Conservation (phyloP, 2,888 invertebrate genomes). For the Ophion obscuratus region DNA sequence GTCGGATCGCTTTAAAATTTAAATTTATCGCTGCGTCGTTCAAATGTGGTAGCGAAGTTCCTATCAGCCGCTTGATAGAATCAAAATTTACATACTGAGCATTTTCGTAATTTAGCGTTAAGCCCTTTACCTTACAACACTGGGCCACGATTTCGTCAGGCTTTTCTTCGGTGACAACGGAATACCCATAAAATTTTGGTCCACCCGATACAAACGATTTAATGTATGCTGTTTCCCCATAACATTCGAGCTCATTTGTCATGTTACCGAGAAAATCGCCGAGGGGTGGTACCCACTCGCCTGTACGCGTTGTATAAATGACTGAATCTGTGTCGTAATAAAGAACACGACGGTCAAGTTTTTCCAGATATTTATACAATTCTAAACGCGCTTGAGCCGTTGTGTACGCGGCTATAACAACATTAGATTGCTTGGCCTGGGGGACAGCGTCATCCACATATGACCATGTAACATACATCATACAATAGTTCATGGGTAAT, state of each 20-base stretch:
- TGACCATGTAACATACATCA: constrained; percentile 65
- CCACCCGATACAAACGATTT: constrained; percentile 77
- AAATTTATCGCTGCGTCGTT: too few species aligned
- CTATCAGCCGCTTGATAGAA: not conserved
- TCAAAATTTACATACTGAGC: not conserved
- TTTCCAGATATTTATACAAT: constrained; percentile 76
- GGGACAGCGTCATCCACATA: not conserved
- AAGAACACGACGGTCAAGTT: constrained; percentile 62
- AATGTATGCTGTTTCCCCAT: constrained; percentile 73
- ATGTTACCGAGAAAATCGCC: constrained; percentile 77
- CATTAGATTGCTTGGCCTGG: constrained; percentile 67
- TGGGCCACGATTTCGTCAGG: not conserved
- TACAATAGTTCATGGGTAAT: constrained; percentile 51
- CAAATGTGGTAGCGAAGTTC: too few species aligned
- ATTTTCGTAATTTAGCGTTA: not conserved
- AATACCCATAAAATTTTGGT: constrained; percentile 73
- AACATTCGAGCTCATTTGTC: constrained; percentile 77
- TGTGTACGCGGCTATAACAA: constrained; percentile 79
- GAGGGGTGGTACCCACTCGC: constrained; percentile 62
- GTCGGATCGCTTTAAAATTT: too few species aligned
- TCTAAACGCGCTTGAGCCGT: constrained; percentile 78
- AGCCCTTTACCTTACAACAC: not conserved
- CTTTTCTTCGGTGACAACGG: too few species aligned
- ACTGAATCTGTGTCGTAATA: constrained; percentile 81
- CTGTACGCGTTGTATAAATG: constrained; percentile 70